These are phyloP conservation scores for Apodemia zela DNA, from an alignment of 2,888 invertebrate species.

Conservation along the genomic window DNA sequence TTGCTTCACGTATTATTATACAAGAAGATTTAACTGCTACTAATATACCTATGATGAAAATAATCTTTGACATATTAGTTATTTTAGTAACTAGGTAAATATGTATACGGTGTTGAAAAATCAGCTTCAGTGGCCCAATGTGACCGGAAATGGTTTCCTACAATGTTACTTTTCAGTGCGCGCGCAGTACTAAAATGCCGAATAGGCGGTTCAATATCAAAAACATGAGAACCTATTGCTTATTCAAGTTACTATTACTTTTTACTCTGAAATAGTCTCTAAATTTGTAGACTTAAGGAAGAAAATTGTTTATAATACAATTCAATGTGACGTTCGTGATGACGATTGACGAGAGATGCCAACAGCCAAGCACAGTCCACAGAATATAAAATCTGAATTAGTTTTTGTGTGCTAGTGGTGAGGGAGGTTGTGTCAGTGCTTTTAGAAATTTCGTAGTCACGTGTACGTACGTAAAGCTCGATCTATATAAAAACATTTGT, in stretches of 20 bases:
- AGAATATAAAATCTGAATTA: conserved; percentile 13
- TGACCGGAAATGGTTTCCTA: neutral
- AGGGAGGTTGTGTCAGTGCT: conserved; percentile 11
- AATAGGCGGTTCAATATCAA: conserved; percentile 15
- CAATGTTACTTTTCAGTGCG: conserved; percentile 9
- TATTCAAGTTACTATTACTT: neutral
- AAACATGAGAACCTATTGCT: conserved; percentile 25
- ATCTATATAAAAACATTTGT: neutral
- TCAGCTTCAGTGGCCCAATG: neutral
- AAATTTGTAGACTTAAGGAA: neutral
- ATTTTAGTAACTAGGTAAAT: no score
- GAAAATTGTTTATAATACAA: neutral
- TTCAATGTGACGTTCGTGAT: neutral
- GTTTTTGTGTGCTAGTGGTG: neutral
- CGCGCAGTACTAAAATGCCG: conserved; percentile 5
- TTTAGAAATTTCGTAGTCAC: conserved; percentile 2
- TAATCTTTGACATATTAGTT: neutral
- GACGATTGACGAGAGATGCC: conserved; percentile 13
- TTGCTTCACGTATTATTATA: no score
- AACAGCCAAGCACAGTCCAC: no score
- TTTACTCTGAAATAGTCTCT: neutral
- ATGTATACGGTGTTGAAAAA: neutral
- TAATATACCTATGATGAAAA: no score
- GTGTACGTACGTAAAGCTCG: conserved; percentile 13
- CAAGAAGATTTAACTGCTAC: no score